phyloP scores from a whole-genome alignment of 2,113 vertebrate genomes.

The Centropus bengalensis region DNA sequence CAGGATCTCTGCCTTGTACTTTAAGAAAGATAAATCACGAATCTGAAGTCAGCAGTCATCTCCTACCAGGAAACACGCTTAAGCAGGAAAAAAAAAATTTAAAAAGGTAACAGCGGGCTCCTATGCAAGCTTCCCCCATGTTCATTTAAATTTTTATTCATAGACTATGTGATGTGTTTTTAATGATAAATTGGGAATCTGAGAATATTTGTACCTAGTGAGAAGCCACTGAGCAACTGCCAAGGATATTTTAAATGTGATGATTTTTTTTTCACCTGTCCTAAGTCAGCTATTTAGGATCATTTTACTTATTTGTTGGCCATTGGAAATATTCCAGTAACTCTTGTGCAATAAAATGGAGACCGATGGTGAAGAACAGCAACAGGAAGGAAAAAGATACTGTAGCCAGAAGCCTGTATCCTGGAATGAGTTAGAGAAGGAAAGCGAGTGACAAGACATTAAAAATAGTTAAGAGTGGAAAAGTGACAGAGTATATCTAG shows the following conservation, averaged over 20 bases:
- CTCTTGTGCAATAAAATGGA: background rate
- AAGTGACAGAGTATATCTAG: background rate
- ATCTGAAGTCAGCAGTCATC: background rate
- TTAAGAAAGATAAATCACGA: background rate
- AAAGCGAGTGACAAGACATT: accelerated
- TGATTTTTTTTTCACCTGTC: background rate
- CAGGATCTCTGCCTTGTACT: background rate
- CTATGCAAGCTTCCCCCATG: background rate
- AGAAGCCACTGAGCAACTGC: background rate
- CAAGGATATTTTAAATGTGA: background rate
- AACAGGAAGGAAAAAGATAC: background rate
- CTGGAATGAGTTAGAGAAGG: background rate
- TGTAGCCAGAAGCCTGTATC: background rate
- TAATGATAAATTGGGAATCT: background rate
- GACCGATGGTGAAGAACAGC: background rate
- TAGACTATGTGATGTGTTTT: background rate
- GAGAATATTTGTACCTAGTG: background rate
- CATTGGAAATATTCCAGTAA: background rate
- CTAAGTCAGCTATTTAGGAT: background rate
- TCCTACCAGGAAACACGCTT: background rate
- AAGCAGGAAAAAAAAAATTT: background rate
- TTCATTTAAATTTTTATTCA: background rate
- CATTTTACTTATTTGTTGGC: background rate
- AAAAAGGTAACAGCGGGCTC: background rate
- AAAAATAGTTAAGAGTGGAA: background rate